Conservation (phyloP, 64 coral and sea anemone species). For the Anthopleura sola region DNA sequence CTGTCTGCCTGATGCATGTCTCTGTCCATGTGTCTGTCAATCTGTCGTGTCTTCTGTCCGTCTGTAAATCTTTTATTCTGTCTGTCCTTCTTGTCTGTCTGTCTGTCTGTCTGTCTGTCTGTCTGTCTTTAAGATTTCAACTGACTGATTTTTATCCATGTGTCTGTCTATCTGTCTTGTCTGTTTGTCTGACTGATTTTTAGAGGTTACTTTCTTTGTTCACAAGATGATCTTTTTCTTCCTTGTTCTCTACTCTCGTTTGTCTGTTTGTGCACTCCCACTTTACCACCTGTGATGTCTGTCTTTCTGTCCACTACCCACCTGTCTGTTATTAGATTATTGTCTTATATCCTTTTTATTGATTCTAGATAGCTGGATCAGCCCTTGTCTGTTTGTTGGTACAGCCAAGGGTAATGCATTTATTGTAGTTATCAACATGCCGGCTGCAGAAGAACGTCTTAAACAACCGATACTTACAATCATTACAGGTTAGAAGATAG, state of each 20-base stretch:
- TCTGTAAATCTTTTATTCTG: too few relatives aligned
- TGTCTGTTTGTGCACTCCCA: too few relatives aligned
- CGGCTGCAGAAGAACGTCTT: conserved; percentile 65
- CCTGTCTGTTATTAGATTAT: too few relatives aligned
- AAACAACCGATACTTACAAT: conserved; percentile 86
- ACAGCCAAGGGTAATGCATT: conserved; percentile 81
- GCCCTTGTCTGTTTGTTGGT: conserved; percentile 89
- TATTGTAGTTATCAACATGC: conserved; percentile 82
- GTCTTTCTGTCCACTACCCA: too few relatives aligned
- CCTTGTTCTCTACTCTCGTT: too few relatives aligned
- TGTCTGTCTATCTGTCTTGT: neutral
- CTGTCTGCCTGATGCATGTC: neutral
- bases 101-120: neutral
- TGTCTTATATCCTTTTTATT: neutral
- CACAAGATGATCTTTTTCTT: too few relatives aligned
- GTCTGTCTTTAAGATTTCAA: too few relatives aligned
- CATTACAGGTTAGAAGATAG: conserved; percentile 63
- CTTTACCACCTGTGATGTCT: too few relatives aligned
- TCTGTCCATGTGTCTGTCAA: neutral
- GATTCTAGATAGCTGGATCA: conserved; percentile 71
- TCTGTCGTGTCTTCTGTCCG: neutral
- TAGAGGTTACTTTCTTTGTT: too few relatives aligned
- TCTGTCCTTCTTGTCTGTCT: neutral
- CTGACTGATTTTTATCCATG: too few relatives aligned
- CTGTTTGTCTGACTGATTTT: too few relatives aligned